Evolutionary conservation across 2,888 invertebrate genomes (phyloP).

Genomic region (Platycheirus albimanus): DNA sequence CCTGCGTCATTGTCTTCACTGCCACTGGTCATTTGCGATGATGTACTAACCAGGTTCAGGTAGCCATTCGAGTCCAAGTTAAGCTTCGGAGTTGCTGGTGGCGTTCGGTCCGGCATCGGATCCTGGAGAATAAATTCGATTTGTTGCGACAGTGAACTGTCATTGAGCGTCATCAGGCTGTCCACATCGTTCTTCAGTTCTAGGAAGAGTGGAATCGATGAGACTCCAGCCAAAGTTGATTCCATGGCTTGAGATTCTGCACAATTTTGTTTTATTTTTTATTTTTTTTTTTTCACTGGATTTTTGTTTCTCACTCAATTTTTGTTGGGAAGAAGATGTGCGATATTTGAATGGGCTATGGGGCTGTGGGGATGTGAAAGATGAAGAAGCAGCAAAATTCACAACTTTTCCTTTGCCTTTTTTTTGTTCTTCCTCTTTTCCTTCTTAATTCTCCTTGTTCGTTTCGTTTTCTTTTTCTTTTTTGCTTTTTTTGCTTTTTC

Average conservation of each 20-base stretch:
- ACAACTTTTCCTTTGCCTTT: conserved; percentile 43
- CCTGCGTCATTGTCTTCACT: conserved; percentile 2
- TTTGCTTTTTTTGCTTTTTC: conserved; percentile 53
- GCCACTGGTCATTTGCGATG: conserved; percentile 25
- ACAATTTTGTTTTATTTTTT: too few species aligned
- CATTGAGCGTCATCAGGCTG: conserved; percentile 81
- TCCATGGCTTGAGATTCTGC: conserved; percentile 55
- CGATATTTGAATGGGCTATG: conserved; percentile 18
- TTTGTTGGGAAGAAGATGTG: conserved; percentile 4
- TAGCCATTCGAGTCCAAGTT: conserved; percentile 56
- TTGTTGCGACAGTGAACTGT: conserved; percentile 82
- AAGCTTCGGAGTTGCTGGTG: conserved; percentile 61
- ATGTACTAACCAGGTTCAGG: conserved; percentile 16
- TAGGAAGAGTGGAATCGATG: conserved; percentile 73
- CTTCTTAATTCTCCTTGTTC: conserved; percentile 17
- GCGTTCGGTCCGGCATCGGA: conserved; percentile 75
- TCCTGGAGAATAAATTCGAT: conserved; percentile 83
- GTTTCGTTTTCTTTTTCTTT: conserved; percentile 14
- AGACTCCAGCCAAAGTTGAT: conserved; percentile 64
- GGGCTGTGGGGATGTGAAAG: conserved; percentile 8
- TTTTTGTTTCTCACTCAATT: conserved; percentile 36
- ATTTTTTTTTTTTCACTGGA: conserved; percentile 7
- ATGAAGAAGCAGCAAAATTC: conserved; percentile 46
- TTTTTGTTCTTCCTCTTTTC: conserved; percentile 16
- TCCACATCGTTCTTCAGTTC: conserved; percentile 79